A percentile compares a stretch with the other conserved stretches of the same genome.
phyloP scores from a whole-genome alignment of 2,113 vertebrate species.

The Uria lomvia region DNA sequence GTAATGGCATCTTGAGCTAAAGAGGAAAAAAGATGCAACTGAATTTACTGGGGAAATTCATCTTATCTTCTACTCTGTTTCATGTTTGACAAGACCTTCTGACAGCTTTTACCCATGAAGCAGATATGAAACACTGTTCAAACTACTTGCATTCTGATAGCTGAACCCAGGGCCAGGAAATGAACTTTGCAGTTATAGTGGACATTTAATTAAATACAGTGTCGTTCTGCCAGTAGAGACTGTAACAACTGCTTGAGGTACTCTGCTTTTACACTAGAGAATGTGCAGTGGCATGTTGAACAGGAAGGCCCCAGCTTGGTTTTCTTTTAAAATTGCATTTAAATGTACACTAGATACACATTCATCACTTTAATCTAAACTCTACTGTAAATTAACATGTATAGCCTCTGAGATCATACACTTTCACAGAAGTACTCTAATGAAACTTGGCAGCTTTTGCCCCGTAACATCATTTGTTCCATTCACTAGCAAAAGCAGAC shows the following conservation, averaged over 20 bases:
- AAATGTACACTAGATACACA: slow-evolving; percentile 58
- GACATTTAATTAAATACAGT: slow-evolving; percentile 25
- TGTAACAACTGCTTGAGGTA: background rate
- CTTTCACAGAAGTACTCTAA: slow-evolving; percentile 76
- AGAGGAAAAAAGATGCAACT: background rate
- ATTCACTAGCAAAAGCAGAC: slow-evolving; percentile 73
- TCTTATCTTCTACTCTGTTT: slow-evolving; percentile 15
- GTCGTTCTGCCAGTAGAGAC: background rate
- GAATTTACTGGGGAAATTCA: slow-evolving; percentile 31
- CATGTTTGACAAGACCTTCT: slow-evolving; percentile 24
- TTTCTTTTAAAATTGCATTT: slow-evolving; percentile 62
- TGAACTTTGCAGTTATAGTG: background rate
- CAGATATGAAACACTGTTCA: slow-evolving; percentile 20
- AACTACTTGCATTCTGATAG: slow-evolving; percentile 16
- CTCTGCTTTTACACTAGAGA: background rate
- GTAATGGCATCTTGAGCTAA: background rate
- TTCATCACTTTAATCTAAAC: slow-evolving; percentile 66
- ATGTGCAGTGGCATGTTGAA: slow-evolving; percentile 24
- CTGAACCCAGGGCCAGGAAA: background rate
- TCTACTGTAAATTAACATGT: slow-evolving; percentile 68
- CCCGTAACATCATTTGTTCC: slow-evolving; percentile 81
- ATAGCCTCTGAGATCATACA: slow-evolving; percentile 82
- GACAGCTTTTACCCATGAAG: slow-evolving; percentile 22
- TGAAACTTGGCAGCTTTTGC: slow-evolving; percentile 78
- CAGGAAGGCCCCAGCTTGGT: slow-evolving; percentile 4